These are phyloP conservation scores for Entelurus aequoreus DNA, from an alignment of 2,113 vertebrate genomes.

Conservation along the genomic window DNA sequence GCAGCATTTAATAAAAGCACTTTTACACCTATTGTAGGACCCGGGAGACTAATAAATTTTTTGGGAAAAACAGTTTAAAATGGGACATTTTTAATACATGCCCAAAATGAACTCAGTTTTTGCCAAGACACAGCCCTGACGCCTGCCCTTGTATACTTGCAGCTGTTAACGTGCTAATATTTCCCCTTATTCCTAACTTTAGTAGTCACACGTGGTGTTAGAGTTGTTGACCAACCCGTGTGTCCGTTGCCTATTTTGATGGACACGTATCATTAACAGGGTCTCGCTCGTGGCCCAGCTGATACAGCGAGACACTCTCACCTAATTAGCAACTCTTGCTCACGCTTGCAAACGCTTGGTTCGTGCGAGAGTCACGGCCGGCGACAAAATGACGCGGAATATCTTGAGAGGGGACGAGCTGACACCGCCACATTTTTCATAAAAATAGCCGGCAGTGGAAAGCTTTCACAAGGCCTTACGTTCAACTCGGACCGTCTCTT, in stretches of 20 bases:
- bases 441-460: constrained; percentile 41
- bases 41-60: too few relatives aligned
- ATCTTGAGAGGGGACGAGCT: constrained; percentile 26
- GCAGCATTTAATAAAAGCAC: too few relatives aligned
- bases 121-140: constrained; percentile 28
- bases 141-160: constrained; percentile 46
- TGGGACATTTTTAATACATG: too few relatives aligned
- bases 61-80: too few relatives aligned
- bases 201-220: constrained; percentile 58
- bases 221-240: constrained; percentile 65
- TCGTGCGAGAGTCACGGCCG: constrained; percentile 27
- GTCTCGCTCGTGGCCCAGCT: constrained; percentile 40
- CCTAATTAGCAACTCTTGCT: constrained; percentile 66
- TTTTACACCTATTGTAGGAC: too few relatives aligned
- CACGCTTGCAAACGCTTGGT: constrained; percentile 34
- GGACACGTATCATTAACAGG: constrained; percentile 58
- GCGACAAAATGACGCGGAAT: constrained; percentile 33
- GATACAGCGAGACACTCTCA: constrained; percentile 54
- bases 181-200: constrained; percentile 70
- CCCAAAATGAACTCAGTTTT: neutral
- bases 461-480: constrained; percentile 59
- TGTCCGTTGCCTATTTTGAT: constrained; percentile 60
- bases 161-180: constrained; percentile 66
- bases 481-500: constrained; percentile 50
- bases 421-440: constrained; percentile 45